These are phyloP conservation scores for Ursus arctos DNA, from an alignment of 2,113 vertebrate species.

Conservation along the genomic window DNA sequence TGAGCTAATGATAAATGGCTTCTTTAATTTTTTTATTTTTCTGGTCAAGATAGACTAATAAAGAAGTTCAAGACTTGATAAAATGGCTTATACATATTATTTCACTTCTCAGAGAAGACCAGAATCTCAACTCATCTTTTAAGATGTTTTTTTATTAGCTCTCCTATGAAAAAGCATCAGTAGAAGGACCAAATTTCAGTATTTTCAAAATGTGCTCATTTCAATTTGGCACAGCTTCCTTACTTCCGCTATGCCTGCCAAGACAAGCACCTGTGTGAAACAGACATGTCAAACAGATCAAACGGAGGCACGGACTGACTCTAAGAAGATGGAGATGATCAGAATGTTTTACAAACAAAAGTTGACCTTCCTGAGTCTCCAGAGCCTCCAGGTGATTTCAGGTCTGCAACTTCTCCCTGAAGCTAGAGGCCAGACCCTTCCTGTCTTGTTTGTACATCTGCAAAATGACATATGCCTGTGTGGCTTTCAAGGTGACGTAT, in stretches of 20 bases:
- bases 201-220: conserved; percentile 36
- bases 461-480: background rate
- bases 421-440: background rate
- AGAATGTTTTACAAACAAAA: background rate
- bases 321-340: background rate
- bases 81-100: background rate
- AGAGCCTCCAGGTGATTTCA: background rate
- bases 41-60: background rate
- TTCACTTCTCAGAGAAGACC: background rate
- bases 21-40: background rate
- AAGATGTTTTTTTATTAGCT: background rate
- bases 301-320: background rate
- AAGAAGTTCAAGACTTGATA: background rate
- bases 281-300: background rate
- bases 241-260: background rate
- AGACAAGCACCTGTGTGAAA: background rate
- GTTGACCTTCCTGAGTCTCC: background rate
- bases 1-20: background rate
- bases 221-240: conserved; percentile 39
- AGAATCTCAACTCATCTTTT: conserved; percentile 11
- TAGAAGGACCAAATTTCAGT: background rate
- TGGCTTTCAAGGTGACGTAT: background rate
- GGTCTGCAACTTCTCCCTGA: background rate
- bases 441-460: background rate
- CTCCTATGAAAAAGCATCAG: background rate